Evolutionary conservation across 1,140 invertebrate species (phyloP).

Genomic region (Varroa destructor): DNA sequence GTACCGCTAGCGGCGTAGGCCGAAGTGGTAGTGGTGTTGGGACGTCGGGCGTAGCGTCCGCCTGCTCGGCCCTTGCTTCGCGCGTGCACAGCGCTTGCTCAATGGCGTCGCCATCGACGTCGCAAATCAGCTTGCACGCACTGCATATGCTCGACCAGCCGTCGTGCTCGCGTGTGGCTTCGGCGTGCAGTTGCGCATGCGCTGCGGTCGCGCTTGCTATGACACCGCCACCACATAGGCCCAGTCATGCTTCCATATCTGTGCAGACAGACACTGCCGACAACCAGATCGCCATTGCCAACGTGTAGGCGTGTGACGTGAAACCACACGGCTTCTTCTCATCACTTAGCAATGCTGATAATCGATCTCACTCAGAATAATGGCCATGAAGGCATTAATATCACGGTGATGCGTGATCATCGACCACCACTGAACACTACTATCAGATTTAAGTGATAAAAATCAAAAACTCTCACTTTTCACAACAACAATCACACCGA

Average conservation of each 20-base stretch:
- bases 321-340: neutral
- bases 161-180: slow-evolving; percentile 16
- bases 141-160: slow-evolving; percentile 20
- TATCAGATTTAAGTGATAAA: no score
- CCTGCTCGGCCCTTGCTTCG: slow-evolving; percentile 2
- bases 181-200: slow-evolving; percentile 23
- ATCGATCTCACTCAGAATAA: no score
- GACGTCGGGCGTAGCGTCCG: no score
- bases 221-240: slow-evolving; percentile 16
- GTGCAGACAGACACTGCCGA: slow-evolving; percentile 18
- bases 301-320: neutral
- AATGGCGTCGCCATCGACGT: no score
- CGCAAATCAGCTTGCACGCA: neutral
- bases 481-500: no score
- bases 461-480: no score
- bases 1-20: no score
- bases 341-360: no score
- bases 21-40: no score
- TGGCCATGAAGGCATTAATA: no score
- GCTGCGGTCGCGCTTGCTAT: slow-evolving; percentile 16
- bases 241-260: neutral
- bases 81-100: slow-evolving; percentile 20
- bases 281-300: slow-evolving; percentile 26
- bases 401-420: no score
- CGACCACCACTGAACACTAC: no score